A percentile compares a stretch with the other conserved stretches of the same genome.
These are phyloP conservation scores for Anagyrus pseudococci DNA, from an alignment of 2,888 invertebrate genomes.

Conservation along the genomic window DNA sequence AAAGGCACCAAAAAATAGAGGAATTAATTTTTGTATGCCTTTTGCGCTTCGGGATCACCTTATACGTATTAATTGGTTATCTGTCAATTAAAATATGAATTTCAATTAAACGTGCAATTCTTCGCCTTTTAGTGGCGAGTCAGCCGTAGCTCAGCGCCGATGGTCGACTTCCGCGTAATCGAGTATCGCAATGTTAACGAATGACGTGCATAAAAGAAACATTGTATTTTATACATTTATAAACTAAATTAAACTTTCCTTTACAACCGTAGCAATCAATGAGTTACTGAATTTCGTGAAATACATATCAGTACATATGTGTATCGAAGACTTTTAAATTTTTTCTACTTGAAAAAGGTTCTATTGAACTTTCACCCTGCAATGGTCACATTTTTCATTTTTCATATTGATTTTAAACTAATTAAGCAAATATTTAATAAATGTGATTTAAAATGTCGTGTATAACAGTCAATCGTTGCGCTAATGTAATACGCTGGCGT, in stretches of 20 bases:
- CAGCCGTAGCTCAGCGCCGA: conserved; percentile 2
- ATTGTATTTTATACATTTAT: not conserved
- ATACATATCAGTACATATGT: no score
- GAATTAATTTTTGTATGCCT: conserved; percentile 53
- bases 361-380: no score
- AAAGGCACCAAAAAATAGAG: conserved; percentile 9
- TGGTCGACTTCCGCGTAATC: conserved; percentile 11
- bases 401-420: no score
- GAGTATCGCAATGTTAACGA: conserved; percentile 16
- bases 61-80: conserved; percentile 58
- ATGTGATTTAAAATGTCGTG: not conserved
- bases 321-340: no score
- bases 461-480: conserved; percentile 14
- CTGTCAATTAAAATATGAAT: conserved; percentile 60
- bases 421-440: not conserved
- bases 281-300: no score
- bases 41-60: conserved; percentile 53
- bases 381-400: no score
- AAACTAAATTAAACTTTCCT: no score
- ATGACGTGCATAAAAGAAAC: conserved; percentile 18
- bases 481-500: conserved; percentile 22
- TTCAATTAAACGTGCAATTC: conserved; percentile 37
- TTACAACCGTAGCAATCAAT: no score
- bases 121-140: conserved; percentile 37
- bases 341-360: no score